These are phyloP conservation scores for Agonopterix arenella DNA, from an alignment of 2,888 invertebrate species.

Conservation along the genomic window DNA sequence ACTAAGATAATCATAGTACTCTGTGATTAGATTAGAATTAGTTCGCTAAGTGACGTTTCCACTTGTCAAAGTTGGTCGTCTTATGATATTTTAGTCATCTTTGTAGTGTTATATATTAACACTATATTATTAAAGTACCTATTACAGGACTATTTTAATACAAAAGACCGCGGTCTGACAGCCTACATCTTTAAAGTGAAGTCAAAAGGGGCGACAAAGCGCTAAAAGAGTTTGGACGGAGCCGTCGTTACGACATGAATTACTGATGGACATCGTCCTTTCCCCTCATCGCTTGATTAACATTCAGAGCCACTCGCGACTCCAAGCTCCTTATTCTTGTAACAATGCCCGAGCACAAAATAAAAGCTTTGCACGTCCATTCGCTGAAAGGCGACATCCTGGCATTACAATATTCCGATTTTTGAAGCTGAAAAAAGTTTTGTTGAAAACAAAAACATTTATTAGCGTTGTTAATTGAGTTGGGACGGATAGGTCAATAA, in stretches of 20 bases:
- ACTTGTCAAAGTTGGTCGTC: too few species aligned
- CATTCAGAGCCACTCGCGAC: constrained; percentile 59
- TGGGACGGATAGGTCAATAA: too few species aligned
- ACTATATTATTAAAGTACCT: too few species aligned
- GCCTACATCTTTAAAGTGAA: constrained; percentile 12
- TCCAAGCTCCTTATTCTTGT: constrained; percentile 57
- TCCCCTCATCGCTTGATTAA: constrained; percentile 59
- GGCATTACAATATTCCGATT: constrained; percentile 39
- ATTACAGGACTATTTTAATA: too few species aligned
- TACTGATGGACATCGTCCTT: constrained; percentile 58
- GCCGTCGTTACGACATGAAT: constrained; percentile 60
- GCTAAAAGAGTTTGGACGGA: constrained; percentile 50
- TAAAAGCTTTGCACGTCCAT: constrained; percentile 69
- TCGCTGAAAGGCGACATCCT: constrained; percentile 57
- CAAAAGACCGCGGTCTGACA: not conserved
- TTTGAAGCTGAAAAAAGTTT: constrained; percentile 31
- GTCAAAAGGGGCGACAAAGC: constrained; percentile 16
- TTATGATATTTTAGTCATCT: too few species aligned
- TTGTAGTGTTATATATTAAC: too few species aligned
- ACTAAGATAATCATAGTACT: too few species aligned
- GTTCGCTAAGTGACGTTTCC: too few species aligned
- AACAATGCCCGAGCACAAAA: constrained; percentile 65
- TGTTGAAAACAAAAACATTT: constrained; percentile 10
- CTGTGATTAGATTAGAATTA: too few species aligned
- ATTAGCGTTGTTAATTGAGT: constrained; percentile 6